Conservation (phyloP, 1,140 invertebrate species). For the Thalassaphorura encarpata region DNA sequence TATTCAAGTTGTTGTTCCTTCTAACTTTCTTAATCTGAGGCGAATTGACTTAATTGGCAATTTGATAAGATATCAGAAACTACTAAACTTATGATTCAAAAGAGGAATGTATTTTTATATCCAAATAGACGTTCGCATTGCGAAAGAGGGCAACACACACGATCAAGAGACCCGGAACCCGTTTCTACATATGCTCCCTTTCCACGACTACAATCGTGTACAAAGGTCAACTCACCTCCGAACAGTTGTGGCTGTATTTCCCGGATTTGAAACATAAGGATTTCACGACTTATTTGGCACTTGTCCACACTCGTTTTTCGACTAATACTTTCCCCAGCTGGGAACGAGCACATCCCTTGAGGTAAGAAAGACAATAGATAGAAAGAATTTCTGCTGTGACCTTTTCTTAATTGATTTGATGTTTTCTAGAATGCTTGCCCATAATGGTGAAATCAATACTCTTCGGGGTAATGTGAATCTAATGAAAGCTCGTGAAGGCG, state of each 20-base stretch:
- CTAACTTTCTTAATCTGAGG: too few relatives aligned
- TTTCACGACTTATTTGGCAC: slow-evolving; percentile 86
- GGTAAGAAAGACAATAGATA: slow-evolving; percentile 49
- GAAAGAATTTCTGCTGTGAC: background rate
- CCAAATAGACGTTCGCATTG: slow-evolving; percentile 71
- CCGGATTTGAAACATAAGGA: slow-evolving; percentile 48
- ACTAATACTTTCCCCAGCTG: slow-evolving; percentile 99
- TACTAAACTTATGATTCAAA: too few relatives aligned
- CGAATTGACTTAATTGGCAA: too few relatives aligned
- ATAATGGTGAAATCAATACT: slow-evolving; percentile 99
- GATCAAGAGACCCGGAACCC: slow-evolving; percentile 65
- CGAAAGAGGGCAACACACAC: slow-evolving; percentile 85
- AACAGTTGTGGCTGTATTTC: slow-evolving; percentile 49
- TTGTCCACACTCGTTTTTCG: slow-evolving; percentile 95
- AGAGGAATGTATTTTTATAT: background rate
- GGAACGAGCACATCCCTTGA: slow-evolving; percentile 96
- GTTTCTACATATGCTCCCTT: slow-evolving; percentile 95
- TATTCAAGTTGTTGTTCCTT: too few relatives aligned
- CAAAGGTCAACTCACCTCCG: slow-evolving; percentile 93
- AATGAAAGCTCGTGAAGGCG: slow-evolving; percentile 96
- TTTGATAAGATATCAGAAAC: too few relatives aligned
- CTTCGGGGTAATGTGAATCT: slow-evolving; percentile 94
- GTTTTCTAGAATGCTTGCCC: slow-evolving; percentile 75
- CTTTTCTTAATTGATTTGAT: too few relatives aligned
- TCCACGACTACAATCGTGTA: slow-evolving; percentile 86